Evolutionary conservation across 2,113 vertebrate species (phyloP).

Genomic region (Anseranas semipalmata): DNA sequence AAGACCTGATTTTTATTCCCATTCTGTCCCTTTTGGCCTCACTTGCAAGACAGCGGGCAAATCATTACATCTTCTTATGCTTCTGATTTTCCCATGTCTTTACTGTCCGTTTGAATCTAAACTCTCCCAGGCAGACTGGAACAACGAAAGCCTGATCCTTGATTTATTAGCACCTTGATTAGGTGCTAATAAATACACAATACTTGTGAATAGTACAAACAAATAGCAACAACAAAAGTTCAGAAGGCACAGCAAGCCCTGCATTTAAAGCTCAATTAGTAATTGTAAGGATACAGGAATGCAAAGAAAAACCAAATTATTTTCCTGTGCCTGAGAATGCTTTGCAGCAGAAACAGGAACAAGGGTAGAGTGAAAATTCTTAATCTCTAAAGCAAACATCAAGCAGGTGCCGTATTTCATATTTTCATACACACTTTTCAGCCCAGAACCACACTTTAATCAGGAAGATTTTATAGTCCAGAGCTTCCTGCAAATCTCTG

Average conservation of each 20-base stretch:
- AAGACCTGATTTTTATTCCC: background rate
- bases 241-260: background rate
- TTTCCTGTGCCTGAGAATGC: background rate
- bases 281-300: background rate
- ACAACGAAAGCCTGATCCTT: background rate
- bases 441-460: constrained; percentile 38
- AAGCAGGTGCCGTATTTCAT: constrained; percentile 26
- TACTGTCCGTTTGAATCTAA: background rate
- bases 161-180: background rate
- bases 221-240: background rate
- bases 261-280: background rate
- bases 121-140: background rate
- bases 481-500: constrained; percentile 40
- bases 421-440: constrained; percentile 18
- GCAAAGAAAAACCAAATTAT: background rate
- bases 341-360: constrained; percentile 15
- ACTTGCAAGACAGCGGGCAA: background rate
- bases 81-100: background rate
- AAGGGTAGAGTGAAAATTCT: background rate
- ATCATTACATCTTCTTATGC: background rate
- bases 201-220: background rate
- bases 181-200: background rate
- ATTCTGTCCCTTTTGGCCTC: background rate
- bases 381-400: constrained; percentile 30
- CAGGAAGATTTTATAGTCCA: constrained; percentile 53